Evolutionary conservation across 2,888 invertebrate genomes (phyloP).

Genomic region (Cinara cedri): DNA sequence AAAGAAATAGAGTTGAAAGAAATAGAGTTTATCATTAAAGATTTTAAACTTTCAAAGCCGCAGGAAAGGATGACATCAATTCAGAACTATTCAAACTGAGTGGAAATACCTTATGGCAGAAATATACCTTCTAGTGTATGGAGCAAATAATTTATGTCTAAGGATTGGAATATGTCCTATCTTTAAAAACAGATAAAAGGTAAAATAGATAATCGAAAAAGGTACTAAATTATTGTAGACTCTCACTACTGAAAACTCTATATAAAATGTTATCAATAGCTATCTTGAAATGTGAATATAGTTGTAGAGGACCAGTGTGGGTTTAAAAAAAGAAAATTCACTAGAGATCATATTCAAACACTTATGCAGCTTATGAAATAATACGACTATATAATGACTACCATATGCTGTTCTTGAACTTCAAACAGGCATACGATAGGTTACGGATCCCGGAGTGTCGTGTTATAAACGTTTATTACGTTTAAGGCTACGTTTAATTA

Average conservation of each 20-base stretch:
- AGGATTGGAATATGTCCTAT: constrained; percentile 23
- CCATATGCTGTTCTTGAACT: neutral
- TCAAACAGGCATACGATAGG: constrained; percentile 14
- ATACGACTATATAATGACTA: neutral
- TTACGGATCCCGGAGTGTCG: too few relatives aligned
- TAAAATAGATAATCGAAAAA: constrained; percentile 4
- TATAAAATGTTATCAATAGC: constrained; percentile 18
- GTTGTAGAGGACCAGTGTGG: neutral
- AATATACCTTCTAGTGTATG: constrained; percentile 16
- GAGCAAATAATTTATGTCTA: neutral
- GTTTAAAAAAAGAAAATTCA: neutral
- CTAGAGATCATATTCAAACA: neutral
- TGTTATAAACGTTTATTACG: too few relatives aligned
- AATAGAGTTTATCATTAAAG: constrained; percentile 19
- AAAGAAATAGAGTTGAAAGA: too few relatives aligned
- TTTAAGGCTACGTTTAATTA: too few relatives aligned
- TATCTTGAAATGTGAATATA: neutral
- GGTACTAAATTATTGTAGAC: constrained; percentile 18
- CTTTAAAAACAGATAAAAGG: constrained; percentile 21
- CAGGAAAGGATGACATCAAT: constrained; percentile 19
- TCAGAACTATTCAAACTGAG: neutral
- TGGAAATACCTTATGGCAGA: constrained; percentile 7
- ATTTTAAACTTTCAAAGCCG: constrained; percentile 18
- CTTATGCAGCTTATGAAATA: neutral
- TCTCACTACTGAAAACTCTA: neutral